Percentiles rank a stretch among this genome's conserved stretches.
Evolutionary conservation across 1,140 invertebrate genomes (phyloP).

Genomic region (Bombus superbus): DNA sequence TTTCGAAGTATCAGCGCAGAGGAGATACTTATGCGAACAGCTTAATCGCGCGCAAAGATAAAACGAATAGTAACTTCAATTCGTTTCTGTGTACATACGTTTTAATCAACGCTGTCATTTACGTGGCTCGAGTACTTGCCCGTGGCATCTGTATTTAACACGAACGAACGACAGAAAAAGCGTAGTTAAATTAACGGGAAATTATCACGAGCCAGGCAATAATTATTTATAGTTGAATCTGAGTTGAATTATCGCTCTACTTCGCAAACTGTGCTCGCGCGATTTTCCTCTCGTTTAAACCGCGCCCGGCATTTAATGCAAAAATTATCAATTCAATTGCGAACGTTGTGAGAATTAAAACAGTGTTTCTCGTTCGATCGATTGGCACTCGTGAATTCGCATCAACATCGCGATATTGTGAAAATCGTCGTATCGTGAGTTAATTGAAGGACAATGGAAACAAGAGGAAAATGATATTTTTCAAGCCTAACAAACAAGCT

Average conservation of each 20-base stretch:
- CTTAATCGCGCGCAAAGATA: conserved; percentile 21
- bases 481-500: background rate
- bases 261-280: background rate
- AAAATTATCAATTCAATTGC: conserved; percentile 23
- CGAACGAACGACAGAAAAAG: conserved; percentile 24
- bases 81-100: conserved; percentile 25
- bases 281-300: conserved; percentile 17
- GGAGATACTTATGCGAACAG: background rate
- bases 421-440: background rate
- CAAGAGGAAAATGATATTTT: background rate
- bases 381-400: background rate
- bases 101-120: conserved; percentile 43
- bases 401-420: background rate
- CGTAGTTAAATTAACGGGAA: conserved; percentile 41
- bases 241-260: conserved; percentile 13
- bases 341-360: background rate
- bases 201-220: conserved; percentile 22
- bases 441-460: background rate
- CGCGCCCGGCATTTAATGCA: background rate
- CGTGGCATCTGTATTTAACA: conserved; percentile 13
- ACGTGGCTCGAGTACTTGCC: conserved; percentile 13
- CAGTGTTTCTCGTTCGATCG: background rate
- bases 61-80: conserved; percentile 30
- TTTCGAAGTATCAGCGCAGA: background rate
- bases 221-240: conserved; percentile 34